Evolutionary conservation across 2,113 vertebrate species (phyloP).

Genomic region (Anolis carolinensis): DNA sequence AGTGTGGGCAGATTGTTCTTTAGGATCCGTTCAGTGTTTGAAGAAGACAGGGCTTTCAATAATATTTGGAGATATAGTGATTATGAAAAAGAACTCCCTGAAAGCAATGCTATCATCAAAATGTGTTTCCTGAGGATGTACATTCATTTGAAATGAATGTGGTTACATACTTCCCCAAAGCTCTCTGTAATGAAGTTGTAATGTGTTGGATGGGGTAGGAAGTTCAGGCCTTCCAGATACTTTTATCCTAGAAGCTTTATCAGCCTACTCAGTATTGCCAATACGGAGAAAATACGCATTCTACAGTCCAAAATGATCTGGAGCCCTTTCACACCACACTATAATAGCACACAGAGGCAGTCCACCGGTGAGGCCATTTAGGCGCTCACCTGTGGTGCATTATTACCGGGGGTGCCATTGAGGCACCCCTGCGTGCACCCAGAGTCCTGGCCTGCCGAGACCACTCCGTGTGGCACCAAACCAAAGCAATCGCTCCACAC

Average conservation of each 20-base stretch:
- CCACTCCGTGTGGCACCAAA: too few relatives aligned
- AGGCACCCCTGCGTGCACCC: too few relatives aligned
- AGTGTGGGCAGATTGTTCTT: neutral
- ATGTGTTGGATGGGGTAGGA: neutral
- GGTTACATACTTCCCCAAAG: neutral
- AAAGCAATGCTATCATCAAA: neutral
- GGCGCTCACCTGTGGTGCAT: too few relatives aligned
- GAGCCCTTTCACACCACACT: too few relatives aligned
- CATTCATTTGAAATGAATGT: neutral
- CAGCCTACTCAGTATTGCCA: neutral
- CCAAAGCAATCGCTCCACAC: too few relatives aligned
- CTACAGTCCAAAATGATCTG: too few relatives aligned
- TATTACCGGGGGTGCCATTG: too few relatives aligned
- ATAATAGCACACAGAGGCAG: too few relatives aligned
- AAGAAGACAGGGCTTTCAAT: constrained; percentile 5
- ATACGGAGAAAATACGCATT: neutral
- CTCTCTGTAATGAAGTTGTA: neutral
- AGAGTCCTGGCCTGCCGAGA: too few relatives aligned
- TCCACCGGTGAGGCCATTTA: too few relatives aligned
- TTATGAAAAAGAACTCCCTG: neutral
- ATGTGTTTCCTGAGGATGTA: neutral
- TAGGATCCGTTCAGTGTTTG: constrained; percentile 4
- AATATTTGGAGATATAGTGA: neutral
- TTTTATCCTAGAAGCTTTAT: neutral
- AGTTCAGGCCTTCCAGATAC: too few relatives aligned